Conservation (phyloP, 1,140 invertebrate genomes). For the Ridgeia piscesae region DNA sequence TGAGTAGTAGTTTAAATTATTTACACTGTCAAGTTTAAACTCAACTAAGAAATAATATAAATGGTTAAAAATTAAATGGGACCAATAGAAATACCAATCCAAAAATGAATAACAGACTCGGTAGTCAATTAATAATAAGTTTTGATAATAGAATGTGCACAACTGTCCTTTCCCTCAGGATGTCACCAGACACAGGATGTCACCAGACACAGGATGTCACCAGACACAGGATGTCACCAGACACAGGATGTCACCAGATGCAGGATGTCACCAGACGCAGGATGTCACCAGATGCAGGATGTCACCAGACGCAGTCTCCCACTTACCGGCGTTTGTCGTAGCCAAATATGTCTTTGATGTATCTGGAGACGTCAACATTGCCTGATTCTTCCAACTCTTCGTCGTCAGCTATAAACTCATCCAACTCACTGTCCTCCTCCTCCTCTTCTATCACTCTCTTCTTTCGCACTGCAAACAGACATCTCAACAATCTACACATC, state of each 20-base stretch:
- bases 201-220: not conserved
- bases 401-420: not conserved
- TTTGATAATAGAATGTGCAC: too few species aligned
- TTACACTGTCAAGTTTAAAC: too few species aligned
- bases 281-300: not conserved
- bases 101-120: too few species aligned
- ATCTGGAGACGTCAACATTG: not conserved
- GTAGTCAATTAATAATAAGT: too few species aligned
- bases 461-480: not conserved
- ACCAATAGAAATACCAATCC: too few species aligned
- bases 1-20: too few species aligned
- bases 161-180: too few species aligned
- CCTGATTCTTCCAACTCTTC: not conserved
- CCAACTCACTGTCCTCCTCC: not conserved
- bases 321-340: not conserved
- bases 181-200: too few species aligned
- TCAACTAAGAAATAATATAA: too few species aligned
- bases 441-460: not conserved
- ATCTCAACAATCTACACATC: not conserved
- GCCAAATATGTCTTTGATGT: constrained; percentile 6
- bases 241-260: too few species aligned
- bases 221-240: not conserved
- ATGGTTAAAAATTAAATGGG: too few species aligned
- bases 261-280: not conserved
- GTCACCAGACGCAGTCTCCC: not conserved